Evolutionary conservation across 2,888 invertebrate species (phyloP), one percentile per base, ranked within the genome.

Genomic region (Ethmia dodecea): DNA sequence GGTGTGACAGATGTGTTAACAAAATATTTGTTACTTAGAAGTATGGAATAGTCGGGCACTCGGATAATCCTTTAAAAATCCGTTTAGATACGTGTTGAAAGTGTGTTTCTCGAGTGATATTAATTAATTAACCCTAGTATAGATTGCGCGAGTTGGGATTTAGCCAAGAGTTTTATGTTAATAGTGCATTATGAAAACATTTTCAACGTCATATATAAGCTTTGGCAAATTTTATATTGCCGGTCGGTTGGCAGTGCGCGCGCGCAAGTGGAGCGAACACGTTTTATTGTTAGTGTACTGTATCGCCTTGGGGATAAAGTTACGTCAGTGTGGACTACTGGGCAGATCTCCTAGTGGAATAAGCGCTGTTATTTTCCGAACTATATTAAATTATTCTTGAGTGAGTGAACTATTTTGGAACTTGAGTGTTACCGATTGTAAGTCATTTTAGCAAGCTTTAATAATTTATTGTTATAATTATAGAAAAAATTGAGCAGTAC

Each of bases 171-270:
- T 64, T 60, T n/a, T 63, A 56, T 61, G 66, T 66, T 69, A 65
- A 75, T 76, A 51, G 56, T 48, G 59, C 65, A 64, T 70, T 71
- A 76, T 76, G 71, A 75, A 68, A 70, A 73, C 72, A 75, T 69
- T 72, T 73, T 68, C 56, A 47, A 57, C 52, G 44, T 50, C 60
- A 44, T 56, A 51, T 53, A 20, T 30, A 35, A 29, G 61, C 66
- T 72, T 64, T 71, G 60, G 70, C 69, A 62, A 65, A 71, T 75
- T 74, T 69, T 68, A 61, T 73, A 56, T 60, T 45, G 58, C 42
- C 57, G 51, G 49, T 53, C 52, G 47, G 57, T 56, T 58, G 70
- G 55, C 65, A 66, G 61, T 53, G 60, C 55, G 45, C 60, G 58
- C 43, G 54, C 43, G 45, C 55, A 45, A 49, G 52, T 55, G 57